A percentile compares a stretch with the other conserved stretches of the same genome.
Evolutionary conservation across 2,797 vertebrate genomes (phyloP).

Genomic region (Leucoraja ocellata): DNA sequence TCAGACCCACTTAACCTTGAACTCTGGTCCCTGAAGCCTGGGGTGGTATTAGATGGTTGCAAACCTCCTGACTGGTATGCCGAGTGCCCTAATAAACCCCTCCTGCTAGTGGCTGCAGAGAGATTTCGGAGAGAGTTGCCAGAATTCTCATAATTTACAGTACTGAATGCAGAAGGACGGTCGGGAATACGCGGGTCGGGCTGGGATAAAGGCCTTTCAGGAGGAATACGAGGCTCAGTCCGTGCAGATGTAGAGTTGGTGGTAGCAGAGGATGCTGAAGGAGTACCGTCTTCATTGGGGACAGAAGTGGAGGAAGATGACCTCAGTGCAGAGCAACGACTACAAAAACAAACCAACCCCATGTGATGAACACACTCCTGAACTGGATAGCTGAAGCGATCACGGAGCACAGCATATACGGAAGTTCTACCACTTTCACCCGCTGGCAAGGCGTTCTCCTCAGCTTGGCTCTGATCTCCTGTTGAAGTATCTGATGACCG

Average conservation of each 20-base stretch:
- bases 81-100: conserved; percentile 59
- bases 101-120: conserved; percentile 67
- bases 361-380: conserved; percentile 91
- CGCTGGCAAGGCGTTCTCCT: conserved; percentile 69
- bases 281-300: conserved; percentile 57
- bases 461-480: conserved; percentile 70
- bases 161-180: conserved; percentile 91
- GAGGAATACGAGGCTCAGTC: conserved; percentile 76
- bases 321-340: conserved; percentile 77
- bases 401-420: conserved; percentile 71
- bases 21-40: conserved; percentile 63
- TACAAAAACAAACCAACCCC: conserved; percentile 88
- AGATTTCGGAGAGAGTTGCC: conserved; percentile 75
- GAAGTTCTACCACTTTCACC: conserved; percentile 71
- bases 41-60: conserved; percentile 61
- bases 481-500: conserved; percentile 79
- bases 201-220: conserved; percentile 64
- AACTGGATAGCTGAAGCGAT: conserved; percentile 67
- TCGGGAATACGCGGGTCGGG: conserved; percentile 72
- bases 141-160: conserved; percentile 81
- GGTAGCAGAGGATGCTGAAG: conserved; percentile 60
- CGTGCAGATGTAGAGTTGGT: conserved; percentile 85
- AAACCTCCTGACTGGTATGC: conserved; percentile 16
- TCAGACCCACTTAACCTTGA: conserved; percentile 67
- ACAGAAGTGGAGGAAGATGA: conserved; percentile 65